Conservation (phyloP, 2,113 vertebrate species). For the Chaetops frenatus region DNA sequence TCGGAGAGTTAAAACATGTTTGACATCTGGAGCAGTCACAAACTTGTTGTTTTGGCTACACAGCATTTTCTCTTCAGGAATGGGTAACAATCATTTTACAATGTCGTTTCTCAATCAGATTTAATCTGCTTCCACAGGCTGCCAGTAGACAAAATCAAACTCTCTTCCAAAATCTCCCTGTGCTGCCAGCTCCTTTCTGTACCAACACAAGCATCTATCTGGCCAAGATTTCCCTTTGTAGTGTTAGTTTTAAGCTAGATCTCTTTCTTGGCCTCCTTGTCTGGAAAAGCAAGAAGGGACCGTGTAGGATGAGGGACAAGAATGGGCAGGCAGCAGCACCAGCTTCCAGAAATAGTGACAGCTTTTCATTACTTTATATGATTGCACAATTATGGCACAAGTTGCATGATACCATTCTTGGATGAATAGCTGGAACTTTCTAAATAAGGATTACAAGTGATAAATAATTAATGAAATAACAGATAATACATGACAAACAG, state of each 20-base stretch:
- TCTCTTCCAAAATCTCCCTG: neutral
- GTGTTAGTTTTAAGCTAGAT: neutral
- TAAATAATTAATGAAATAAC: neutral
- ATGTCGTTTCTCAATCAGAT: neutral
- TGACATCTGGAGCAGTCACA: neutral
- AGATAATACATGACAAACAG: neutral
- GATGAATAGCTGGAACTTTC: neutral
- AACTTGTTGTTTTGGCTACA: neutral
- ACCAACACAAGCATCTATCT: neutral
- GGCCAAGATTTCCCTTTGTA: neutral
- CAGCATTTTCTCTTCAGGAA: neutral
- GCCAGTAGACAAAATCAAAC: neutral
- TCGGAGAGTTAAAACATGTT: neutral
- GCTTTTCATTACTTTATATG: neutral
- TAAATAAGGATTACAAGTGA: neutral
- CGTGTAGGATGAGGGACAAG: neutral
- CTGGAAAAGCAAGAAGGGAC: neutral
- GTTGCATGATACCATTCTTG: neutral
- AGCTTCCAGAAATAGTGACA: neutral
- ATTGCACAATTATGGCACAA: neutral
- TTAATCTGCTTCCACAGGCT: neutral
- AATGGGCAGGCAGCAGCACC: neutral
- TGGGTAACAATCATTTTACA: neutral
- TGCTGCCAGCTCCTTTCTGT: neutral
- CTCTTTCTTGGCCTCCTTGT: neutral